Percentiles rank a stretch among this genome's conserved stretches.
Evolutionary conservation across 2,888 invertebrate genomes (phyloP).

Genomic region (Aelia acuminata): DNA sequence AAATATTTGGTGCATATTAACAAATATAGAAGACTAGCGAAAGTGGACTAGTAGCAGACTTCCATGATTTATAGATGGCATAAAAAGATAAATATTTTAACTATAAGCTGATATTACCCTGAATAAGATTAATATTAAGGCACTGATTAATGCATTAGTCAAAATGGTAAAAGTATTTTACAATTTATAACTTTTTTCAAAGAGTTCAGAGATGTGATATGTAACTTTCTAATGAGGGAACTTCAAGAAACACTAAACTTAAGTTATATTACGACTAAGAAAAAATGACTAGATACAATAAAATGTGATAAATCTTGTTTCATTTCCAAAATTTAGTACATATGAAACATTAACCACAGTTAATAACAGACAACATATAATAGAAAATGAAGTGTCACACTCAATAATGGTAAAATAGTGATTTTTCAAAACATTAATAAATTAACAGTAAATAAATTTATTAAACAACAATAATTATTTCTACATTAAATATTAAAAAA

Average conservation of each 20-base stretch:
- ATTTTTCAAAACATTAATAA: not conserved
- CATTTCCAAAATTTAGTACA: not conserved
- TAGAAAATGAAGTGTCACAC: conserved; percentile 24
- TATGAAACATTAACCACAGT: conserved; percentile 10
- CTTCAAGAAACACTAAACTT: conserved; percentile 22
- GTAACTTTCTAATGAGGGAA: not conserved
- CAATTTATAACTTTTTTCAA: not conserved
- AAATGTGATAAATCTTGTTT: conserved; percentile 19
- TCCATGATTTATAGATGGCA: conserved; percentile 43
- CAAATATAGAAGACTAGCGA: conserved; percentile 55
- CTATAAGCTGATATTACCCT: conserved; percentile 49
- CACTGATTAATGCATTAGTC: conserved; percentile 47
- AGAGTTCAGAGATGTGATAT: conserved; percentile 42
- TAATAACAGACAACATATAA: conserved; percentile 21
- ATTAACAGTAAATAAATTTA: conserved; percentile 23
- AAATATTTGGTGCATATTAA: conserved; percentile 52
- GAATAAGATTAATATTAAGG: conserved; percentile 56
- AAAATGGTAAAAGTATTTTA: conserved; percentile 25
- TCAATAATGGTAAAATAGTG: not conserved
- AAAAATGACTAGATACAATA: conserved; percentile 48
- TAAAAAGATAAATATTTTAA: conserved; percentile 50
- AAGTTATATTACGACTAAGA: conserved; percentile 25
- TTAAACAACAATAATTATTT: not conserved
- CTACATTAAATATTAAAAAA: not conserved
- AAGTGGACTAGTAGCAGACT: conserved; percentile 55